phyloP scores from a whole-genome alignment of 1,140 invertebrate species.

The Pteromalus puparum region DNA sequence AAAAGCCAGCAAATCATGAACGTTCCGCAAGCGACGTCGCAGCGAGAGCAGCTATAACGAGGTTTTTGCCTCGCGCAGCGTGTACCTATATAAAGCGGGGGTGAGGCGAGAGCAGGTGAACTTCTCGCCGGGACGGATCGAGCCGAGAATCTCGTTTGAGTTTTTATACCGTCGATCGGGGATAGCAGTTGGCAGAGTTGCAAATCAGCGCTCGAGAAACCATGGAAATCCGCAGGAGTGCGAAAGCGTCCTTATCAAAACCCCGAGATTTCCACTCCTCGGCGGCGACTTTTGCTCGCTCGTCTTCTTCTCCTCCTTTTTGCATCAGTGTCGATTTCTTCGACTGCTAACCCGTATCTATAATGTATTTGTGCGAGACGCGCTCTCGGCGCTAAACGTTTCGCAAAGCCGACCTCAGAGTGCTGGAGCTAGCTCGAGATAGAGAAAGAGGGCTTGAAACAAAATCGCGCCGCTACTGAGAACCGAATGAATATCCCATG shows the following conservation, averaged over 20 bases:
- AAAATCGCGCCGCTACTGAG: conserved; percentile 1
- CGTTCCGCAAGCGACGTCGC: too few species aligned
- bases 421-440: neutral
- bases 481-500: conserved; percentile 38
- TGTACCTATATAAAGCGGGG: too few species aligned
- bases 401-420: neutral
- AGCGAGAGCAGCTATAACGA: too few species aligned
- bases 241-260: conserved; percentile 48
- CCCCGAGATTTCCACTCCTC: conserved; percentile 37
- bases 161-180: conserved; percentile 46
- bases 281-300: neutral
- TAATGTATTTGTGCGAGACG: conserved; percentile 25
- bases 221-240: conserved; percentile 35
- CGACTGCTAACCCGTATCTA: conserved; percentile 8
- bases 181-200: conserved; percentile 42
- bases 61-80: too few species aligned
- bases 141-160: conserved; percentile 49
- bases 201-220: conserved; percentile 35
- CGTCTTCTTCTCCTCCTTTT: neutral
- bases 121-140: conserved; percentile 11
- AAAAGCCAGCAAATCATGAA: too few species aligned
- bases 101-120: too few species aligned
- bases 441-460: neutral
- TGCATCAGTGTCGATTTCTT: neutral
- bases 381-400: neutral